A percentile compares a stretch with the other conserved stretches of the same genome.
These are phyloP conservation scores for Machimus atricapillus DNA, from an alignment of 2,888 invertebrate species.

Conservation along the genomic window DNA sequence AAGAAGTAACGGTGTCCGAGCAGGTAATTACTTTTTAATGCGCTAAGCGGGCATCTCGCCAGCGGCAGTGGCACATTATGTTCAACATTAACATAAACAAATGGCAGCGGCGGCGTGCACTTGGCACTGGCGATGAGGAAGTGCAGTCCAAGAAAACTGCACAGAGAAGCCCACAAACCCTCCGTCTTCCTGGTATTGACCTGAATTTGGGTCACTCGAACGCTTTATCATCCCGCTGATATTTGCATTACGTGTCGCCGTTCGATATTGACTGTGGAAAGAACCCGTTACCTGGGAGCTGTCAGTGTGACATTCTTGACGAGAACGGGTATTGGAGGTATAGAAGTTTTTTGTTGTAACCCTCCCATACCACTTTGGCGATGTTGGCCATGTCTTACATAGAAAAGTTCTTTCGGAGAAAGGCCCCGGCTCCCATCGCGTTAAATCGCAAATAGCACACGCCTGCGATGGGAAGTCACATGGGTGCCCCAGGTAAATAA, in stretches of 20 bases:
- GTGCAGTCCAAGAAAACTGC: constrained; percentile 36
- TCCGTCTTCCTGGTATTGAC: constrained; percentile 52
- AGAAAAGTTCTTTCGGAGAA: constrained; percentile 32
- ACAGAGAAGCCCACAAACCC: constrained; percentile 1
- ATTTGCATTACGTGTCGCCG: constrained; percentile 42
- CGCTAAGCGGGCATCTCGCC: neutral
- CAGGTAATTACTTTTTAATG: neutral
- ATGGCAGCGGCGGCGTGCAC: constrained; percentile 12
- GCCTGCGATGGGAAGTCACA: constrained; percentile 20
- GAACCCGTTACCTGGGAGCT: constrained; percentile 24
- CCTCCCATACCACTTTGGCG: neutral
- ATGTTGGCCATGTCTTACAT: neutral
- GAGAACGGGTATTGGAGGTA: neutral
- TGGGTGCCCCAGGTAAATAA: constrained; percentile 36
- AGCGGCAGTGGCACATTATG: neutral
- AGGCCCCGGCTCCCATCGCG: constrained; percentile 11
- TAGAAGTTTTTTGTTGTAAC: neutral
- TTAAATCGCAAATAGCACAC: constrained; percentile 33
- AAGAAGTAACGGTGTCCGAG: neutral
- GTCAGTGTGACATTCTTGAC: constrained; percentile 34
- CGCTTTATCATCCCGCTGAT: constrained; percentile 46
- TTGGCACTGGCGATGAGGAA: constrained; percentile 36
- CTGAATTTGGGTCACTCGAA: constrained; percentile 57
- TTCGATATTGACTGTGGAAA: constrained; percentile 9
- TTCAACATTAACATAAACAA: constrained; percentile 32